Evolutionary conservation across 1,140 invertebrate genomes (phyloP).

Genomic region (Aphaenogaster floridana): DNA sequence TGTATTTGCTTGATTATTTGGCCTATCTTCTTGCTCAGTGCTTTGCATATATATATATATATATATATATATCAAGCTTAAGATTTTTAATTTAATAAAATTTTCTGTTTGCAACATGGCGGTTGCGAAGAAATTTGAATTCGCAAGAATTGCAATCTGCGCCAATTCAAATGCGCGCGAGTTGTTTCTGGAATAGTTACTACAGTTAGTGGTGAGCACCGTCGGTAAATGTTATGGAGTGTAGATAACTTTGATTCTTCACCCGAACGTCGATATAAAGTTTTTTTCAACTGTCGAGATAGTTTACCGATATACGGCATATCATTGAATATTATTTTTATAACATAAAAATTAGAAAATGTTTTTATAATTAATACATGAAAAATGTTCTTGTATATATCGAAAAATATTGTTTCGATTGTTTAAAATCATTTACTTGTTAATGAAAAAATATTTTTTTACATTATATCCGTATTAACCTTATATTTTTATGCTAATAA

Average conservation of each 20-base stretch:
- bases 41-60: no score
- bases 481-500: background rate
- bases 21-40: no score
- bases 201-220: background rate
- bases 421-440: background rate
- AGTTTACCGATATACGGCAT: background rate
- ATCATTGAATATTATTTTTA: background rate
- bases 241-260: background rate
- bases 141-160: background rate
- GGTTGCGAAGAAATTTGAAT: background rate
- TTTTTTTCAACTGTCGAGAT: background rate
- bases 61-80: no score
- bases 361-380: background rate
- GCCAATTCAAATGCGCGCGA: background rate
- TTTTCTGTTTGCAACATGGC: background rate
- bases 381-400: background rate
- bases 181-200: background rate
- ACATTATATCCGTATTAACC: background rate
- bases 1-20: no score
- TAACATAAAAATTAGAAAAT: constrained; percentile 4
- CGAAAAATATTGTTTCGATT: background rate
- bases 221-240: constrained; percentile 22
- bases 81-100: no score
- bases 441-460: background rate
- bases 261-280: background rate